A percentile compares a stretch with the other conserved stretches of the same genome.
Conservation (phyloP, 2,113 vertebrate genomes). For the Ariopsis seemanni region DNA sequence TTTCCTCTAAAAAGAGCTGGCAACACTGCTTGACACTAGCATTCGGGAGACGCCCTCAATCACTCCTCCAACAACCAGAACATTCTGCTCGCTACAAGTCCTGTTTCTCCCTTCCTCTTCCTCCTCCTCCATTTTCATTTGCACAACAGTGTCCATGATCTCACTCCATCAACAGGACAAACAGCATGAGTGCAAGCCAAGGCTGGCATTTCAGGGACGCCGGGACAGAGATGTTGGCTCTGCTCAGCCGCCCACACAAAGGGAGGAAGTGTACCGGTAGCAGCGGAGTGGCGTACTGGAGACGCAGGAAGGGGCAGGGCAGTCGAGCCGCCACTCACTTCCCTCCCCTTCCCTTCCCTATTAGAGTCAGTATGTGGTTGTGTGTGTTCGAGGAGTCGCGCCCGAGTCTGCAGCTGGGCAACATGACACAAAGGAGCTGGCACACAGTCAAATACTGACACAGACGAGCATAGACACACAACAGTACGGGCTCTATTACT, state of each 20-base stretch:
- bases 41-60: background rate
- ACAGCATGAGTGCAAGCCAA: constrained; percentile 1
- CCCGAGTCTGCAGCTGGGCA: constrained; percentile 59
- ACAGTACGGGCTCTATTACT: background rate
- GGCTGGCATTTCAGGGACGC: constrained; percentile 33
- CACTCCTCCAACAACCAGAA: background rate
- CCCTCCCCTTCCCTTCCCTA: constrained; percentile 52
- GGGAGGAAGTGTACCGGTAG: constrained; percentile 67
- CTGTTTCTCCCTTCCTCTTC: background rate
- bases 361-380: constrained; percentile 61
- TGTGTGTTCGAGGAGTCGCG: constrained; percentile 3
- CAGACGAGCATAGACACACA: constrained; percentile 27
- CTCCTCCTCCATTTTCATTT: constrained; percentile 17
- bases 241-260: constrained; percentile 67
- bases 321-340: constrained; percentile 58
- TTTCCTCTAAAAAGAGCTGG: background rate
- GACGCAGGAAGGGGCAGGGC: constrained; percentile 73
- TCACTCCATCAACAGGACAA: constrained; percentile 35
- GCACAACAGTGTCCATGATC: constrained; percentile 25
- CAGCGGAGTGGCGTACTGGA: background rate
- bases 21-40: background rate
- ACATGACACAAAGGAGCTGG: constrained; percentile 57
- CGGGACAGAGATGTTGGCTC: constrained; percentile 65
- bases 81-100: background rate
- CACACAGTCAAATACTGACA: constrained; percentile 47